These are phyloP conservation scores for Ditula angustiorana DNA, from an alignment of 2,888 invertebrate genomes.

Conservation along the genomic window DNA sequence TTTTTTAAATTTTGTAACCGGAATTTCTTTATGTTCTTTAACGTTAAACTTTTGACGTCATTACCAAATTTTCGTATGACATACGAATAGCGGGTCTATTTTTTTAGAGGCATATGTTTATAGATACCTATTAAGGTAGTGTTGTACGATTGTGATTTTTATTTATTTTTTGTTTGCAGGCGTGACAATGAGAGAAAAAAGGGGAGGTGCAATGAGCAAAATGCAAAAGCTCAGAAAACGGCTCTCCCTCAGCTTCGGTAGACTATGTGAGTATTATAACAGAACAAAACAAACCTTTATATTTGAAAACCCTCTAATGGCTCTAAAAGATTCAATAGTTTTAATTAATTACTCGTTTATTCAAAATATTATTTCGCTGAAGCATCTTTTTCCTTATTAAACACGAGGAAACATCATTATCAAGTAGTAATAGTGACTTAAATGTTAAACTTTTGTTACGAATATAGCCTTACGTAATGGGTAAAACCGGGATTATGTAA, in stretches of 20 bases:
- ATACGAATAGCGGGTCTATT: too few species aligned
- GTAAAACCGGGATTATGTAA: neutral
- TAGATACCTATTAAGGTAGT: too few species aligned
- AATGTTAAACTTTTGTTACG: neutral
- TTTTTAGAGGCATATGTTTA: too few species aligned
- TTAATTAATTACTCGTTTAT: too few species aligned
- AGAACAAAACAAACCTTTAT: neutral
- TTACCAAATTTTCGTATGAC: too few species aligned
- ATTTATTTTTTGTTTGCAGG: conserved; percentile 81
- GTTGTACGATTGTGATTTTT: neutral
- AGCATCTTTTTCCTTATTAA: neutral
- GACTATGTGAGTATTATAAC: conserved; percentile 93
- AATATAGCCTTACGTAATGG: neutral
- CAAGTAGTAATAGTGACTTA: neutral
- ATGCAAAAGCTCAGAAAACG: conserved; percentile 98
- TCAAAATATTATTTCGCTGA: neutral
- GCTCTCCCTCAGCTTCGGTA: conserved; percentile 97
- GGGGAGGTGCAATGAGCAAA: conserved; percentile 95
- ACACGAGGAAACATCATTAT: neutral
- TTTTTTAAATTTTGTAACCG: too few species aligned
- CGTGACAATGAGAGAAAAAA: conserved; percentile 97
- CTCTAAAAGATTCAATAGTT: too few species aligned
- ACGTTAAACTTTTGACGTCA: too few species aligned
- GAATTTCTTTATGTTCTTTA: too few species aligned
- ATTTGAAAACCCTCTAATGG: too few species aligned